A percentile compares a stretch with the other conserved stretches of the same genome.
Evolutionary conservation across 2,113 vertebrate species (phyloP).

Genomic region (Otolemur garnettii): DNA sequence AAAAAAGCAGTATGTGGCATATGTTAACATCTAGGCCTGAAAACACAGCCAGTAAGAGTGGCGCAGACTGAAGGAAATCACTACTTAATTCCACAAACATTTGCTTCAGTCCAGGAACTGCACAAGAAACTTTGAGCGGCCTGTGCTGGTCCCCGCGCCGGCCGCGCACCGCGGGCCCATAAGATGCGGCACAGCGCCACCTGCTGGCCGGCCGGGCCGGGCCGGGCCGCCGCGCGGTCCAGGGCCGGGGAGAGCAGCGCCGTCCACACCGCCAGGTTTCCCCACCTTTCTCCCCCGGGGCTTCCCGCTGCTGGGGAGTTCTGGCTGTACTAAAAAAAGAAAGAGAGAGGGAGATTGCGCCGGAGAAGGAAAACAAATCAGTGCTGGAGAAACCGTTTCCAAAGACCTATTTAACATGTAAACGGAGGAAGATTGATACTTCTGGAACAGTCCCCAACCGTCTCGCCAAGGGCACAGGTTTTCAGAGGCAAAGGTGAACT

Average conservation of each 20-base stretch:
- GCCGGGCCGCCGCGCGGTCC: no score
- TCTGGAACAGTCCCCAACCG: neutral
- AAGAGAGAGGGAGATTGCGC: neutral
- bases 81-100: slow-evolving; percentile 96
- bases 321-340: neutral
- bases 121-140: slow-evolving; percentile 85
- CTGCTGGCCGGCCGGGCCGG: slow-evolving; percentile 81
- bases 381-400: neutral
- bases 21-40: slow-evolving; percentile 84
- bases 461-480: slow-evolving; percentile 20
- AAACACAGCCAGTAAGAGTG: slow-evolving; percentile 85
- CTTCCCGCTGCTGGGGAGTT: neutral
- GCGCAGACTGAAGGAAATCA: slow-evolving; percentile 92
- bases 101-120: slow-evolving; percentile 91
- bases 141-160: neutral
- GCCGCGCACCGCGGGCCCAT: slow-evolving; percentile 63
- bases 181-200: slow-evolving; percentile 88
- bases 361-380: slow-evolving; percentile 11
- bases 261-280: rapidly evolving
- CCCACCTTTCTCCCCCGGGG: neutral
- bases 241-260: no score
- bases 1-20: slow-evolving; percentile 77
- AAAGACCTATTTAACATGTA: slow-evolving; percentile 44
- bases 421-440: slow-evolving; percentile 41
- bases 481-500: slow-evolving; percentile 32